phyloP scores from a whole-genome alignment of 2,113 vertebrate species.

The Lutjanus erythropterus region DNA sequence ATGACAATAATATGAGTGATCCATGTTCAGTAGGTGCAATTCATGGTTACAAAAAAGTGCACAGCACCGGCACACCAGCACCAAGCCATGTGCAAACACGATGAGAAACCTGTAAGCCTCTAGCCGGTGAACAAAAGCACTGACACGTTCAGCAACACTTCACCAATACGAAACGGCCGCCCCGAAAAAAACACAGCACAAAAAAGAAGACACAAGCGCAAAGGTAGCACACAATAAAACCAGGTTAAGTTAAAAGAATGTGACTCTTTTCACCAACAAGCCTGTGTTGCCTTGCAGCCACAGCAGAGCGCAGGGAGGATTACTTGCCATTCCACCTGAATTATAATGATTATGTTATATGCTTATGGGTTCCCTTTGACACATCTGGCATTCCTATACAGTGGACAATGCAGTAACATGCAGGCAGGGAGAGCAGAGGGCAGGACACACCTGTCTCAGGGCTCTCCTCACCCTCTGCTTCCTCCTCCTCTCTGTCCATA shows the following conservation, averaged over 20 bases:
- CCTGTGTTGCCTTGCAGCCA: constrained; percentile 88
- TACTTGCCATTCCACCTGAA: constrained; percentile 79
- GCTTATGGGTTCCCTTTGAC: constrained; percentile 61
- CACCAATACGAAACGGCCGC: constrained; percentile 82
- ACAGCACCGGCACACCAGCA: constrained; percentile 91
- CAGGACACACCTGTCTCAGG: constrained; percentile 93
- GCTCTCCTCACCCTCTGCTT: constrained; percentile 84
- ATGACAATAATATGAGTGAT: constrained; percentile 80
- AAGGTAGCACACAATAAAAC: constrained; percentile 58
- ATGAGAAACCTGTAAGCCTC: constrained; percentile 83
- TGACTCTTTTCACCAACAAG: constrained; percentile 84
- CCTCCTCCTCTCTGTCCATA: constrained; percentile 86
- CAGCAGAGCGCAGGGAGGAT: constrained; percentile 81
- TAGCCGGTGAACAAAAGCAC: constrained; percentile 81
- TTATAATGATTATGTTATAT: constrained; percentile 64
- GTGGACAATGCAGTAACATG: constrained; percentile 86
- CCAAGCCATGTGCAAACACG: constrained; percentile 84
- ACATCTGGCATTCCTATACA: constrained; percentile 61
- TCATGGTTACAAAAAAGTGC: constrained; percentile 58
- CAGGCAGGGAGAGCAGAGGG: constrained; percentile 85
- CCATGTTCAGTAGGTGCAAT: constrained; percentile 59
- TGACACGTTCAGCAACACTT: constrained; percentile 63
- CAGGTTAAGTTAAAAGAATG: constrained; percentile 69
- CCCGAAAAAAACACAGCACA: constrained; percentile 69
- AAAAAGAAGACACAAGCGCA: constrained; percentile 70